Evolutionary conservation across 2,113 vertebrate species (phyloP).

Genomic region (Apodemus sylvaticus): DNA sequence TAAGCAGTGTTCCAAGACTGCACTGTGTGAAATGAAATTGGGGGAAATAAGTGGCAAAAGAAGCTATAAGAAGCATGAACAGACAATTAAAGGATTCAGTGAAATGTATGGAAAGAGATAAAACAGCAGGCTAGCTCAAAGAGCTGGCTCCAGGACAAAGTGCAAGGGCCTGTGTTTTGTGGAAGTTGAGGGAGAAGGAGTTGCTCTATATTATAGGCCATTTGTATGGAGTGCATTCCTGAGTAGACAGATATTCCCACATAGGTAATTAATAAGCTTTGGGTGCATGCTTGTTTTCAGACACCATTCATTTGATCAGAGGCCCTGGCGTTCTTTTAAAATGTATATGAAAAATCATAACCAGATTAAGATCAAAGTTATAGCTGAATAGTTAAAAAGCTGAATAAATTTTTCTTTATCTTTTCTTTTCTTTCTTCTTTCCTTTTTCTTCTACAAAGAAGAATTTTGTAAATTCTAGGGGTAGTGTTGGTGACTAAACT

Average conservation of each 20-base stretch:
- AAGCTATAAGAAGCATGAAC: neutral
- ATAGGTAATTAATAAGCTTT: neutral
- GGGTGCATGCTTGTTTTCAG: no score
- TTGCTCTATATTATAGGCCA: neutral
- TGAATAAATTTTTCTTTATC: no score
- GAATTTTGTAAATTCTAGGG: neutral
- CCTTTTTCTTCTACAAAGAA: neutral
- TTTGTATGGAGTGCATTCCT: neutral
- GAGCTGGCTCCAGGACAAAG: neutral
- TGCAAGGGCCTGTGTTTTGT: rapidly evolving
- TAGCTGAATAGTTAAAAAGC: neutral
- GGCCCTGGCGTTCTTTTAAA: neutral
- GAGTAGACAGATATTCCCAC: neutral
- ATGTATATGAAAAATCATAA: neutral
- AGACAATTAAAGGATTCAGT: neutral
- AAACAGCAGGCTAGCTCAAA: neutral
- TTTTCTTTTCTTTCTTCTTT: neutral
- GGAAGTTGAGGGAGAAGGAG: neutral
- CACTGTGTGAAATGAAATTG: neutral
- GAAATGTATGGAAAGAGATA: neutral
- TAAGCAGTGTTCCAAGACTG: neutral
- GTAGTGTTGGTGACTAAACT: neutral
- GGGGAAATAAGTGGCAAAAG: neutral
- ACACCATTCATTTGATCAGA: neutral
- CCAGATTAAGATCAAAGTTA: neutral